Evolutionary conservation across 1,140 invertebrate species (phyloP).

Genomic region (Heterodera schachtii): DNA sequence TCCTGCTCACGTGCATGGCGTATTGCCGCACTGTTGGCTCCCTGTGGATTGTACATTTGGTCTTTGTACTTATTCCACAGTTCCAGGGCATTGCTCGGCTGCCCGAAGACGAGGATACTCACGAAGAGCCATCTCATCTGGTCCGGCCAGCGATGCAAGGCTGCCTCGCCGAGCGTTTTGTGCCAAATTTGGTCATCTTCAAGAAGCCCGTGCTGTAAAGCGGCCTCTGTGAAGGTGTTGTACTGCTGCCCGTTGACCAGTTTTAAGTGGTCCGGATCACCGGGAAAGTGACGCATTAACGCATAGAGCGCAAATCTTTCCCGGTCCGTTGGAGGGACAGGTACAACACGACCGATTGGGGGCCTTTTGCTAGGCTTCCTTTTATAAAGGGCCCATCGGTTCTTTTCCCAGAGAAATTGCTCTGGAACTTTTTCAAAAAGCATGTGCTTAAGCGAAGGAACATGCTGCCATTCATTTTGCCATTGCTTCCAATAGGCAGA

Average conservation of each 20-base stretch:
- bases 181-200: no score
- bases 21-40: neutral
- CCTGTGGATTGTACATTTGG: conserved; percentile 4
- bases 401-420: no score
- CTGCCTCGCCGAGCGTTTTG: no score
- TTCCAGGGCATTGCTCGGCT: neutral
- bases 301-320: conserved; percentile 11
- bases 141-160: neutral
- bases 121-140: conserved; percentile 7
- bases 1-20: no score
- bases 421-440: no score
- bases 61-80: conserved; percentile 18
- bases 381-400: neutral
- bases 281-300: neutral
- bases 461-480: neutral
- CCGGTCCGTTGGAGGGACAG: neutral
- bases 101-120: conserved; percentile 5
- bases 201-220: no score
- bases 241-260: no score
- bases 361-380: neutral
- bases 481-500: conserved; percentile 23
- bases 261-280: no score
- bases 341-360: neutral
- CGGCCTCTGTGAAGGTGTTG: no score
- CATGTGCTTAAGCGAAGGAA: neutral